phyloP scores from a whole-genome alignment of 2,113 vertebrate genomes.

The Heterochromis multidens region DNA sequence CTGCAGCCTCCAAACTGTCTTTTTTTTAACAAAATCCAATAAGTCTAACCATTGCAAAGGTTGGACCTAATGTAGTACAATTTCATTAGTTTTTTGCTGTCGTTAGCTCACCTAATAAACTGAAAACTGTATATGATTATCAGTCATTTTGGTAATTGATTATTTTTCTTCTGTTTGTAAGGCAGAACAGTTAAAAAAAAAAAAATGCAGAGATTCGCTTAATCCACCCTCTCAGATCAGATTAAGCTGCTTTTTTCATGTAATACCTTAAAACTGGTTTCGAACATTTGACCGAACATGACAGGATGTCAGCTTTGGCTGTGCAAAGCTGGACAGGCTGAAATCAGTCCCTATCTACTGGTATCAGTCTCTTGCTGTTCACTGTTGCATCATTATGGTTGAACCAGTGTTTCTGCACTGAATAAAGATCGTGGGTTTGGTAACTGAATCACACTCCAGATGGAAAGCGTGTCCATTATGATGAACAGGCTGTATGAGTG shows the following conservation, averaged over 20 bases:
- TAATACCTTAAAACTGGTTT: not conserved
- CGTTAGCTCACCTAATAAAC: rapidly evolving
- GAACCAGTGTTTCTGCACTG: not conserved
- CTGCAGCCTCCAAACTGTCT: too few relatives aligned
- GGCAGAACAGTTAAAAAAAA: not conserved
- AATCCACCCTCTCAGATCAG: not conserved
- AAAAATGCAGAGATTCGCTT: not conserved
- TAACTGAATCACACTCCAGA: slow-evolving; percentile 16
- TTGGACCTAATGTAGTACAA: not conserved
- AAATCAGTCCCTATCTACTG: not conserved
- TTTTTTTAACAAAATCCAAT: not conserved
- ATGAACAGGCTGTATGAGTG: not conserved
- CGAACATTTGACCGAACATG: not conserved
- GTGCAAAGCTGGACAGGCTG: not conserved
- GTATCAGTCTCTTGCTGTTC: not conserved
- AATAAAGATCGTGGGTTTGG: not conserved
- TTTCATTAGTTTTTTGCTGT: not conserved
- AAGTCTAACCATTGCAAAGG: not conserved
- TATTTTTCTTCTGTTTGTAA: not conserved
- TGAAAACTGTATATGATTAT: not conserved
- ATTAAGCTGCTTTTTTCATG: not conserved
- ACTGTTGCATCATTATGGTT: not conserved
- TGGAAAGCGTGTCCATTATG: not conserved
- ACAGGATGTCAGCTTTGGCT: not conserved
- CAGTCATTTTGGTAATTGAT: not conserved